Evolutionary conservation across 2,797 vertebrate genomes (phyloP).

Genomic region (Schizopygopsis malacanthus): DNA sequence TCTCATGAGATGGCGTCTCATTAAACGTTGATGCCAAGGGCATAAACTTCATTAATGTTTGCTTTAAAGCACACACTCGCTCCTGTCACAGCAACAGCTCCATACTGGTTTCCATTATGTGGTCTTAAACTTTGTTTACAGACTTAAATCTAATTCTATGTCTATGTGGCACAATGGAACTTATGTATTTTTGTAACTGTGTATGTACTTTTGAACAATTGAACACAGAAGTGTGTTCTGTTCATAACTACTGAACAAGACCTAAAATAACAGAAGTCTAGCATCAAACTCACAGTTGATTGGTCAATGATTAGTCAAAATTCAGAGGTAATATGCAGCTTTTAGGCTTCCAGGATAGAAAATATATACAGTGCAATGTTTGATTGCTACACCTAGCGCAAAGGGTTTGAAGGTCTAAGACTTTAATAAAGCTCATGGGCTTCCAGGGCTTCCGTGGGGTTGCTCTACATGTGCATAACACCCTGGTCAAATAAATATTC

Average conservation of each 20-base stretch:
- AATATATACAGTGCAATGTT: background rate
- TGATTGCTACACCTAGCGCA: background rate
- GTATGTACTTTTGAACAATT: background rate
- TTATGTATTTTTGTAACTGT: background rate
- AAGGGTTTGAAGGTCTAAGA: conserved; percentile 23
- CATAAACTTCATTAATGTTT: conserved; percentile 11
- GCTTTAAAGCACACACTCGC: conserved; percentile 1
- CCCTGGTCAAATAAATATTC: conserved; percentile 26
- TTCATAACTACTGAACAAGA: background rate
- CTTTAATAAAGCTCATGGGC: conserved; percentile 22
- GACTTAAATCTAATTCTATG: background rate
- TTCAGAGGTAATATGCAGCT: background rate
- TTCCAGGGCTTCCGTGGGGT: background rate
- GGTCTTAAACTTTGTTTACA: background rate
- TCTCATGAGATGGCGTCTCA: background rate
- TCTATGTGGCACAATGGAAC: background rate
- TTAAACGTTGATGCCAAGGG: background rate
- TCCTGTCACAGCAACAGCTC: conserved; percentile 14
- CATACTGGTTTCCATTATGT: conserved; percentile 2
- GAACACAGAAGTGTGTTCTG: background rate
- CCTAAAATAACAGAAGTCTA: background rate
- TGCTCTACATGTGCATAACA: conserved; percentile 11
- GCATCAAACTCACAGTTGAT: background rate
- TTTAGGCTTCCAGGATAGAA: background rate
- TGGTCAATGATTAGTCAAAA: background rate